Percentiles rank a stretch among this genome's conserved stretches.
These are phyloP conservation scores for Lochmaea capreae DNA, from an alignment of 2,888 invertebrate species.

Conservation along the genomic window DNA sequence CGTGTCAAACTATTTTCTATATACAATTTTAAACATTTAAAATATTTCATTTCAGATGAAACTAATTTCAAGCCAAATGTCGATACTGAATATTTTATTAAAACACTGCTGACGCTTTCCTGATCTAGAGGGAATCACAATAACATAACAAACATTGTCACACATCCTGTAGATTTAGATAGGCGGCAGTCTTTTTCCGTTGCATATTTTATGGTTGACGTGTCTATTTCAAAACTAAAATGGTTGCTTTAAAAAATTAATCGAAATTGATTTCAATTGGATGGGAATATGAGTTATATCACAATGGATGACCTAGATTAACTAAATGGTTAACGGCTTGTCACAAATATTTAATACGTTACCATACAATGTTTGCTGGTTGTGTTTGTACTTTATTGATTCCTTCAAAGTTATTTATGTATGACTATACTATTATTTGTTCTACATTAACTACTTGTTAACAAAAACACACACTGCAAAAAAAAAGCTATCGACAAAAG, in stretches of 20 bases:
- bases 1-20: not conserved
- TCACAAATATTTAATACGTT: not conserved
- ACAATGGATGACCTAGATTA: not conserved
- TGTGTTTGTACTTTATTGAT: too few species aligned
- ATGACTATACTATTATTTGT: too few species aligned
- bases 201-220: constrained; percentile 5
- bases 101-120: not conserved
- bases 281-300: not conserved
- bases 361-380: not conserved
- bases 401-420: too few species aligned
- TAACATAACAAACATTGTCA: not conserved
- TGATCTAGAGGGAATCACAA: not conserved
- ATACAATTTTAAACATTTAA: not conserved
- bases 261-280: constrained; percentile 2
- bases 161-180: constrained; percentile 1
- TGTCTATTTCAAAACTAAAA: constrained; percentile 4
- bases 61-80: not conserved
- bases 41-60: not conserved
- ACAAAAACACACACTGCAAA: too few species aligned
- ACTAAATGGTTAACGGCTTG: not conserved
- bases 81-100: not conserved
- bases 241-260: not conserved
- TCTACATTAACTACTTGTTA: too few species aligned
- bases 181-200: not conserved
- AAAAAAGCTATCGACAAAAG: too few species aligned